Percentiles rank a stretch among this genome's conserved stretches.
Conservation (phyloP, 2,888 invertebrate species). For the Pharmacophagus antenor region DNA sequence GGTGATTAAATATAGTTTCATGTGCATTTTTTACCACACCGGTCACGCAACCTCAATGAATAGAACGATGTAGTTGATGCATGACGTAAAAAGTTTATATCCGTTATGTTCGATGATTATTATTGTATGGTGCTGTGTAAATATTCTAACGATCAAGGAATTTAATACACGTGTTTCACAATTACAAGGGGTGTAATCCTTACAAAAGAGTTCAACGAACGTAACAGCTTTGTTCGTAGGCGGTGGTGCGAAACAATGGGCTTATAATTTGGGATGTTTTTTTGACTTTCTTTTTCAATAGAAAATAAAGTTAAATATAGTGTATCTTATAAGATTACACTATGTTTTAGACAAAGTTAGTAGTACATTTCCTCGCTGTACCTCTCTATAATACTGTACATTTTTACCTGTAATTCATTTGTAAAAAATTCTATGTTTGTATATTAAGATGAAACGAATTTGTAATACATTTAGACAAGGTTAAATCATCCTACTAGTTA, state of each 20-base stretch:
- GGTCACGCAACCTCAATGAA: slow-evolving; percentile 58
- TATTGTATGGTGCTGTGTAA: slow-evolving; percentile 49
- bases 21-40: slow-evolving; percentile 42
- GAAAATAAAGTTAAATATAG: slow-evolving; percentile 7
- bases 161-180: slow-evolving; percentile 13
- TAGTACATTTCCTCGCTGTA: too few species aligned
- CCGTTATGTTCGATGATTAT: slow-evolving; percentile 47
- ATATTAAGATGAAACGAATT: neutral
- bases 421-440: neutral
- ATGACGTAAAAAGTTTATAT: slow-evolving; percentile 54
- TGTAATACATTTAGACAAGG: neutral
- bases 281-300: slow-evolving; percentile 28
- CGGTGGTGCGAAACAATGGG: slow-evolving; percentile 60
- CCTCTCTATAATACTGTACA: too few species aligned
- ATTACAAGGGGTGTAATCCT: slow-evolving; percentile 48
- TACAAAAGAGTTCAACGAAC: slow-evolving; percentile 81
- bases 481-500: slow-evolving; percentile 5
- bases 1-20: slow-evolving; percentile 31
- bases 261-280: slow-evolving; percentile 51
- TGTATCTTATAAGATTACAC: neutral
- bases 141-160: slow-evolving; percentile 42
- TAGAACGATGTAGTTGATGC: slow-evolving; percentile 44
- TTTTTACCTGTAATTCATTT: too few species aligned
- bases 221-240: slow-evolving; percentile 60
- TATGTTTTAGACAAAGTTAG: too few species aligned